These are phyloP conservation scores for Apantesis nais DNA, from an alignment of 2,888 invertebrate genomes.

Conservation along the genomic window DNA sequence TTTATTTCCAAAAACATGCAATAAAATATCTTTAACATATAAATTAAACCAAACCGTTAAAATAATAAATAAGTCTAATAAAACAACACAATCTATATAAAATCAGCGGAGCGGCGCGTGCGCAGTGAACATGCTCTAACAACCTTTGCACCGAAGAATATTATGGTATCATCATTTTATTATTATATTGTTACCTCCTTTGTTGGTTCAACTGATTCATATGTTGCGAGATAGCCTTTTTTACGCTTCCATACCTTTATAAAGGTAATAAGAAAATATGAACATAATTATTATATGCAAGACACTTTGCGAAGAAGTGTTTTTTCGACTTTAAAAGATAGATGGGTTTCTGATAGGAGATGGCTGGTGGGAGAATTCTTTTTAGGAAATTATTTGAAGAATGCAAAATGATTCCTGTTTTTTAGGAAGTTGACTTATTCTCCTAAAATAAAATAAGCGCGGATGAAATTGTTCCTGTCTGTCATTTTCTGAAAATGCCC, in stretches of 20 bases:
- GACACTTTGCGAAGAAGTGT: not conserved
- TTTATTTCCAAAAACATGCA: not conserved
- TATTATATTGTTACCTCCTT: slow-evolving; percentile 35
- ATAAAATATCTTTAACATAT: slow-evolving; percentile 2
- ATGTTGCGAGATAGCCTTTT: slow-evolving; percentile 15
- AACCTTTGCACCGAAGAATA: slow-evolving; percentile 46
- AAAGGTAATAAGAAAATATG: not conserved
- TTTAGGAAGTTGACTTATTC: not conserved
- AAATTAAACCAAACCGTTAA: slow-evolving; percentile 18
- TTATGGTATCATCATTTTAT: slow-evolving; percentile 37
- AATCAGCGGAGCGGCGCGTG: slow-evolving; percentile 40
- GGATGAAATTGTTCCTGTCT: too few relatives aligned
- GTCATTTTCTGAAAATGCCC: too few relatives aligned
- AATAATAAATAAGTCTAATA: slow-evolving; percentile 41
- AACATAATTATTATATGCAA: not conserved
- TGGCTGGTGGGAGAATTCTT: not conserved
- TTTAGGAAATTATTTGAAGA: not conserved
- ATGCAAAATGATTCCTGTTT: not conserved
- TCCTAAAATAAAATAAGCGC: not conserved
- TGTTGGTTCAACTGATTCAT: slow-evolving; percentile 15
- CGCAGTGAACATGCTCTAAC: slow-evolving; percentile 42
- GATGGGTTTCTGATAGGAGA: not conserved
- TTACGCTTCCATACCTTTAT: slow-evolving; percentile 1
- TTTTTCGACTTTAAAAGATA: not conserved
- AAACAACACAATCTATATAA: slow-evolving; percentile 39